These are phyloP conservation scores for Hyphantria cunea DNA, from an alignment of 1,140 invertebrate genomes.

Conservation along the genomic window DNA sequence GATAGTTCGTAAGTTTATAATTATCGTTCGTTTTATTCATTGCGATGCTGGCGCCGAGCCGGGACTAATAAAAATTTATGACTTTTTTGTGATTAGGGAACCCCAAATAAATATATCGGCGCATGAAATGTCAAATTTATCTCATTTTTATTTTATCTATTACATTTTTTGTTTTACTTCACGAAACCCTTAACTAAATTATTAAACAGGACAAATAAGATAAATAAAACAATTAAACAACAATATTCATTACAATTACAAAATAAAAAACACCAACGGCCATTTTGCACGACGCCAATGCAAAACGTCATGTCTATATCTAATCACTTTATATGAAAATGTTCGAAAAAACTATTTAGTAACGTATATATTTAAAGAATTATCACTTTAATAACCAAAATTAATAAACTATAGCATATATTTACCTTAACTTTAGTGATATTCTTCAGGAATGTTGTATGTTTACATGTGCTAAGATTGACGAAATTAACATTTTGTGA, in stretches of 20 bases:
- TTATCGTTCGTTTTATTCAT: too few species aligned
- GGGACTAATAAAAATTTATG: too few species aligned
- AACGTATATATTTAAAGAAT: neutral
- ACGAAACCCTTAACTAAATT: neutral
- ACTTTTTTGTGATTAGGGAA: too few species aligned
- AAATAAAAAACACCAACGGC: too few species aligned
- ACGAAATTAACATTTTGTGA: neutral
- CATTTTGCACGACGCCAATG: neutral
- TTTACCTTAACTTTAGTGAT: neutral
- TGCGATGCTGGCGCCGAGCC: too few species aligned
- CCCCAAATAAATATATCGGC: too few species aligned
- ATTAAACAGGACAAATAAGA: neutral
- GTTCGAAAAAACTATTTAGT: neutral
- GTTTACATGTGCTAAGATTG: neutral
- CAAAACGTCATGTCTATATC: neutral
- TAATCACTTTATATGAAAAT: neutral
- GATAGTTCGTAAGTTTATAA: too few species aligned
- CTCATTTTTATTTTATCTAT: too few species aligned
- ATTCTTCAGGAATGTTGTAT: neutral
- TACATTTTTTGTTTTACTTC: too few species aligned
- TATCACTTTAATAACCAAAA: neutral
- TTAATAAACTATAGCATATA: neutral
- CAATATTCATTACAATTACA: too few species aligned
- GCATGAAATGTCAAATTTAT: too few species aligned
- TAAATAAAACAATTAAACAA: too few species aligned